Evolutionary conservation across 2,797 vertebrate species (phyloP).

Genomic region (Mormyrus hasselquistii): DNA sequence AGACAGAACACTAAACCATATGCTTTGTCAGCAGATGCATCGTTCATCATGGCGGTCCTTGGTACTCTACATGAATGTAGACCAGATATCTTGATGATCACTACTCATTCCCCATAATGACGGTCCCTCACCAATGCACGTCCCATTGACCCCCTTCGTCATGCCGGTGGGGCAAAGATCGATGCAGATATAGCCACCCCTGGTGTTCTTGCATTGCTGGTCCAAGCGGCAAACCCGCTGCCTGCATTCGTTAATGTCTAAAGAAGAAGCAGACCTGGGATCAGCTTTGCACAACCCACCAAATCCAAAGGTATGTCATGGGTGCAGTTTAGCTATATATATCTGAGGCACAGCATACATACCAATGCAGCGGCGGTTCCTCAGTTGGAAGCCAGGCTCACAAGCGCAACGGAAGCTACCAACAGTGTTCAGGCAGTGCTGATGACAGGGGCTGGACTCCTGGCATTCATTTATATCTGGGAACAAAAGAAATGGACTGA

Average conservation of each 20-base stretch:
- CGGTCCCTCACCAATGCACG: slow-evolving; percentile 77
- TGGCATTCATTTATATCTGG: slow-evolving; percentile 93
- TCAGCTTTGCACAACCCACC: neutral
- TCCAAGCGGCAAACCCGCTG: slow-evolving; percentile 86
- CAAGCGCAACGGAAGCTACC: slow-evolving; percentile 93
- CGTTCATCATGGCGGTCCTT: neutral
- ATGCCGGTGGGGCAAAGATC: slow-evolving; percentile 89
- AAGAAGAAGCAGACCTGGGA: slow-evolving; percentile 5
- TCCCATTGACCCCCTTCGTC: slow-evolving; percentile 83
- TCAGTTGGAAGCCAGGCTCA: slow-evolving; percentile 84
- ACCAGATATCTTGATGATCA: neutral
- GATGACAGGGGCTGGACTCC: slow-evolving; percentile 82
- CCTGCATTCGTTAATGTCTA: slow-evolving; percentile 93
- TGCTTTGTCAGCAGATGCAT: neutral
- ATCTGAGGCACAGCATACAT: slow-evolving; percentile 28
- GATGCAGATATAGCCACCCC: slow-evolving; percentile 88
- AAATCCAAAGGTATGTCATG: neutral
- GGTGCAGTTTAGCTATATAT: neutral
- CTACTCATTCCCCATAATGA: neutral
- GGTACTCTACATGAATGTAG: neutral
- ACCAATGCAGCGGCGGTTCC: slow-evolving; percentile 88
- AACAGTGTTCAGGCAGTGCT: slow-evolving; percentile 84
- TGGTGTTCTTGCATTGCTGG: slow-evolving; percentile 91
- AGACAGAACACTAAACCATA: neutral
- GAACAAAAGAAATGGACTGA: neutral